Conservation (phyloP, 1,140 invertebrate species). For the Drosophila oshimai region DNA sequence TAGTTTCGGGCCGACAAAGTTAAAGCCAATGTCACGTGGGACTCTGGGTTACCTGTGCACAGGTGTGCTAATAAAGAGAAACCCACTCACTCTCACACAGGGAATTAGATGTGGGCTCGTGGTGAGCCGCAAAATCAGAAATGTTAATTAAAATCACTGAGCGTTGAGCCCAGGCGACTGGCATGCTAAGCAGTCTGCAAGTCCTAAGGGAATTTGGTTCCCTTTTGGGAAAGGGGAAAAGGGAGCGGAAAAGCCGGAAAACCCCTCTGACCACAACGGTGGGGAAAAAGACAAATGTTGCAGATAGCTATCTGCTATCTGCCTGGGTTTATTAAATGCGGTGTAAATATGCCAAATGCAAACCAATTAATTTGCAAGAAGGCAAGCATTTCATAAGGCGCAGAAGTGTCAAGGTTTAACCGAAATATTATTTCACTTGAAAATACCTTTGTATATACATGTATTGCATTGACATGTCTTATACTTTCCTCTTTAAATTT, state of each 20-base stretch:
- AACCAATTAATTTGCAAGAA: conserved; percentile 14
- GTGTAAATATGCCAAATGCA: conserved; percentile 14
- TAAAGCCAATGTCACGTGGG: conserved; percentile 23
- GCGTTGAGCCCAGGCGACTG: conserved; percentile 45
- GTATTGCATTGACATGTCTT: too few species aligned
- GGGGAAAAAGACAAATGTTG: conserved; percentile 40
- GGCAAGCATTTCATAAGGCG: background rate
- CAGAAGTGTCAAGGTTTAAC: background rate
- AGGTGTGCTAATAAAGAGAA: conserved; percentile 64
- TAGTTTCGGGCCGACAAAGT: conserved; percentile 53
- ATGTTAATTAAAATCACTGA: conserved; percentile 79
- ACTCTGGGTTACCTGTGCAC: conserved; percentile 39
- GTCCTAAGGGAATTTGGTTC: conserved; percentile 25
- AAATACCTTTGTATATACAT: too few species aligned
- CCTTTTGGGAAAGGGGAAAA: background rate
- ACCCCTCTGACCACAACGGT: conserved; percentile 46
- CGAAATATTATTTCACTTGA: background rate
- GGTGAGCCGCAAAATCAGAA: conserved; percentile 73
- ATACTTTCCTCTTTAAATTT: too few species aligned
- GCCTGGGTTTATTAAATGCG: conserved; percentile 34
- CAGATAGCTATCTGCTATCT: conserved; percentile 32
- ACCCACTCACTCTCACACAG: background rate
- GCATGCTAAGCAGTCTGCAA: conserved; percentile 50
- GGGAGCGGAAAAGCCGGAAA: conserved; percentile 22
- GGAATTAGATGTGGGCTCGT: background rate